Percentiles rank a stretch among this genome's conserved stretches.
phyloP scores from a whole-genome alignment of 2,113 vertebrate genomes.

The cattle (Bos taurus) region ARS-UCD2.0 NC_037352.1:8365001-8365500 shows the following conservation, averaged over 20 bases:
- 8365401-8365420: neutral
- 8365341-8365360: neutral
- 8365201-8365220: neutral
- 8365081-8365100: neutral
- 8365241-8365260: too few relatives aligned
- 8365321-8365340: neutral
- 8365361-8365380: neutral
- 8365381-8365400: accelerated
- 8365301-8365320: neutral
- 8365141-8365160: neutral
- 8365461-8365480: neutral
- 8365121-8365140: neutral
- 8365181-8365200: neutral
- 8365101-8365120: neutral
- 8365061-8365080: neutral
- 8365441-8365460: neutral
- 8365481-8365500: neutral
- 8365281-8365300: neutral
- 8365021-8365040: neutral
- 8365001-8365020: neutral
- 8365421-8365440: neutral
- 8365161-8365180: neutral
- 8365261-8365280: neutral
- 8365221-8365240: neutral
- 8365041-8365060: neutral